Base-by-base conservation (phyloP, 2,797 vertebrate species). In the Acrossocheilus fasciatus region DNA sequence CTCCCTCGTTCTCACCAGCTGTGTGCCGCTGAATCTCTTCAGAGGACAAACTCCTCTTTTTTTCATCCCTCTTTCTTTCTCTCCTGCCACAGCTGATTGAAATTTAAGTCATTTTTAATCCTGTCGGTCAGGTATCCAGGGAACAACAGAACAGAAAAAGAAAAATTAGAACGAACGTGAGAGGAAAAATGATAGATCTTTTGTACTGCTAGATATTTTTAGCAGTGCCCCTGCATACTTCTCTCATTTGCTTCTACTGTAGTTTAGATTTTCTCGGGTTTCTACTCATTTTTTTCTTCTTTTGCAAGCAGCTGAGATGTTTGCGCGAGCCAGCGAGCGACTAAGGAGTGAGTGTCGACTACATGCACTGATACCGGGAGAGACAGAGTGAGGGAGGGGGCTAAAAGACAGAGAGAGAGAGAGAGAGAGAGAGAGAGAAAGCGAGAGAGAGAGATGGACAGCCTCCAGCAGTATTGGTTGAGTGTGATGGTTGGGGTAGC, bases 91-190 rank as follows among this genome's bases (percentile, higher is more conserved):
- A 52, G 68, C 85, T 91, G 90, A 89, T 91, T 91, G 87, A 89
- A 90, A 87, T 88, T 87, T 91, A 91, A 91, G 89, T 91, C 90
- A 90, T 91, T 57, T 87, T 91, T 91, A 91, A 89, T 91, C 90
- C 90, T 79, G 15, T 47, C 26, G 85, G 84, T 84, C 89, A 91
- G 90, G 89, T 91, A 91, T 90, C 88, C 89, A 82, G 84, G 54
- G 73, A 88, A n/a, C 64, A 45, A 74, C 20, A 70, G 78, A 75
- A 80, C 26, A 79, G 47, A 83, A 76, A 57, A 64, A 74, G 43
- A 76, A 54, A 74, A 81, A 47, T 76, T 30, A 62, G 12, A 50
- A 20, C 43, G 30, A 79, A 73, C 45, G n/a, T 34, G 75, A 75
- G 43, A 64, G 12, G 36, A 69, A 69, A 86, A 86, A 64, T 68